A percentile compares a stretch with the other conserved stretches of the same genome.
Conservation (phyloP, 2,888 invertebrate species). For the Phorcus lineatus region DNA sequence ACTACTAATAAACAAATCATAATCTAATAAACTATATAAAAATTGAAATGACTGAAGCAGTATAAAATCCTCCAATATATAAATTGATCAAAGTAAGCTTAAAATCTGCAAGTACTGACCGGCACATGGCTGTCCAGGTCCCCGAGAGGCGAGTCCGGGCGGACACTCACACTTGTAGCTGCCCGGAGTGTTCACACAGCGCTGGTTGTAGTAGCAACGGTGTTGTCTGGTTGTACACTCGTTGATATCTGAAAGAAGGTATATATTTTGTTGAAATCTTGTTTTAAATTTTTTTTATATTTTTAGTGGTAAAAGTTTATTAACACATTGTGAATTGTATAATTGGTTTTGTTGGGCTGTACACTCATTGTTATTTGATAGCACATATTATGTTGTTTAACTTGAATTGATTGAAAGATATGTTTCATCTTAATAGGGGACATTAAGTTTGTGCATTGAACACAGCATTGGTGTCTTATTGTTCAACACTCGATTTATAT, state of each 20-base stretch:
- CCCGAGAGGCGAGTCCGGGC: constrained; percentile 70
- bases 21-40: neutral
- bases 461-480: no score
- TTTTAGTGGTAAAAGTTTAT: no score
- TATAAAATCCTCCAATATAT: neutral
- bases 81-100: neutral
- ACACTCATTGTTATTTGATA: no score
- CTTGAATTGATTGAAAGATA: no score
- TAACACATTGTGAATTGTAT: no score
- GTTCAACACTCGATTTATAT: no score
- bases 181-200: constrained; percentile 73
- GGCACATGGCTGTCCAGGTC: constrained; percentile 72
- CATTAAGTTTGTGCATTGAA: no score
- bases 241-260: constrained; percentile 67
- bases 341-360: no score
- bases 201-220: constrained; percentile 72
- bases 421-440: no score
- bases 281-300: no score
- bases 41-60: neutral
- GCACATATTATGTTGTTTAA: no score
- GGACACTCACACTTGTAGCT: constrained; percentile 73
- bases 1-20: neutral
- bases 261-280: no score
- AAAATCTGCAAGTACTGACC: constrained; percentile 57
- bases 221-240: constrained; percentile 68